Evolutionary conservation across 1,140 invertebrate species (phyloP).

Genomic region (Streblospio benedicti): DNA sequence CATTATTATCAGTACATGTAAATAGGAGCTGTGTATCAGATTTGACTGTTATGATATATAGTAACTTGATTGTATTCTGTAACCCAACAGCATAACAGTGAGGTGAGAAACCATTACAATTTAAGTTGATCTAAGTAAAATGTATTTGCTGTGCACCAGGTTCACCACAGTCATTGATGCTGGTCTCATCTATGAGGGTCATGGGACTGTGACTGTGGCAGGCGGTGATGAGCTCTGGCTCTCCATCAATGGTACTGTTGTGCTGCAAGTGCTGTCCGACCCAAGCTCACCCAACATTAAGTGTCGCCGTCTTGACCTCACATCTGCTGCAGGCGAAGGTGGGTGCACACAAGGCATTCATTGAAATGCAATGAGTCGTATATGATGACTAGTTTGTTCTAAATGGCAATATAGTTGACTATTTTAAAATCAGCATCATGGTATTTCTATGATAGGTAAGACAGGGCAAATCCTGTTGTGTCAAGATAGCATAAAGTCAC

Average conservation of each 20-base stretch:
- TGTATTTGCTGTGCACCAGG: too few species aligned
- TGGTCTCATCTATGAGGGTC: slow-evolving; percentile 24
- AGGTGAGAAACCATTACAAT: too few species aligned
- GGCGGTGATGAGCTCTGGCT: slow-evolving; percentile 30
- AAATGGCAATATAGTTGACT: background rate
- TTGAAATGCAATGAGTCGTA: background rate
- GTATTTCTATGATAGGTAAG: background rate
- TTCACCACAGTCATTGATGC: slow-evolving; percentile 25
- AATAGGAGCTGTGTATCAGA: too few species aligned
- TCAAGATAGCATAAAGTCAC: too few species aligned
- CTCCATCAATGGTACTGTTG: slow-evolving; percentile 23
- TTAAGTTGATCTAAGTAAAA: too few species aligned
- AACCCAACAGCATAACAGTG: too few species aligned
- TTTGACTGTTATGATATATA: too few species aligned
- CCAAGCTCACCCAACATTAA: slow-evolving; percentile 13
- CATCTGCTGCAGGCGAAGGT: slow-evolving; percentile 19
- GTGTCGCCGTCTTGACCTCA: slow-evolving; percentile 25
- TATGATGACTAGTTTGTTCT: background rate
- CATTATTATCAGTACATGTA: too few species aligned
- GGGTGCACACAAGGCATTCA: background rate
- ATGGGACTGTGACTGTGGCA: slow-evolving; percentile 20
- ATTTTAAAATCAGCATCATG: background rate
- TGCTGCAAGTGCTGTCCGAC: slow-evolving; percentile 18
- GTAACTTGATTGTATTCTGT: too few species aligned
- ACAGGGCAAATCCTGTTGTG: too few species aligned